Base-by-base conservation (phyloP, 2,888 invertebrate genomes). In the Seladonia tumulorum region DNA sequence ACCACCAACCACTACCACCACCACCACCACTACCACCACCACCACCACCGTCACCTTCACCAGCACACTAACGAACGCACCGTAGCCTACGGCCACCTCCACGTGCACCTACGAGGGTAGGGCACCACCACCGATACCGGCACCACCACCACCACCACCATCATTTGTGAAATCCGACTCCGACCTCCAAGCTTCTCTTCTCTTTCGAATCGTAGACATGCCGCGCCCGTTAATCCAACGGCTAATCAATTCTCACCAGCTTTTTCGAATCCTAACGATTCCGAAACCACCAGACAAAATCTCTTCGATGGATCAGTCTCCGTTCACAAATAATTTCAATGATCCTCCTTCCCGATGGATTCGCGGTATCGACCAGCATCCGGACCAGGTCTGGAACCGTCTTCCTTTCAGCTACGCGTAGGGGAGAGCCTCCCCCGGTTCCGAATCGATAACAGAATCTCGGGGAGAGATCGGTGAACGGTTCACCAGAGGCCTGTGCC, bases 141-240 rank as follows among this genome's bases (percentile, higher is more conserved):
- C 68, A 73, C 45, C 49, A 57, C 45, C 47, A 42, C 68, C 76
- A 76, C 73, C 76, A n/a, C n/a, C 81, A 74, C 66, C 42, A 66
- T 72, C 73, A 39, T 42, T 81, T 75, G 76, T 81, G 82, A 88
- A 83, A 85, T 89, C 86, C 82, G 83, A 86, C 88, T 87, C 82
- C 85, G 63, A 79, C 63, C 76, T 78, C 79, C 68, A 60, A 47
- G 39, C 63, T 75, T 75, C 79, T 90, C 83, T 90, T 90, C 83
- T 90, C 82, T 89, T 87, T 79, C 82, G 78, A 86, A 83, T 90
- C 86, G 80, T 86, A 82, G 79, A 82, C 89, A 87, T 86, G 91
- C 90, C 91, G 91, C 89, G 84, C 90, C 91, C 92, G 91, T 87
- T 92, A 88, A 92, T 91, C 89, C 90, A 88, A 85, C 72, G 88